Base-by-base conservation (phyloP, 2,113 vertebrate genomes). In the Heloderma charlesbogerti region DNA sequence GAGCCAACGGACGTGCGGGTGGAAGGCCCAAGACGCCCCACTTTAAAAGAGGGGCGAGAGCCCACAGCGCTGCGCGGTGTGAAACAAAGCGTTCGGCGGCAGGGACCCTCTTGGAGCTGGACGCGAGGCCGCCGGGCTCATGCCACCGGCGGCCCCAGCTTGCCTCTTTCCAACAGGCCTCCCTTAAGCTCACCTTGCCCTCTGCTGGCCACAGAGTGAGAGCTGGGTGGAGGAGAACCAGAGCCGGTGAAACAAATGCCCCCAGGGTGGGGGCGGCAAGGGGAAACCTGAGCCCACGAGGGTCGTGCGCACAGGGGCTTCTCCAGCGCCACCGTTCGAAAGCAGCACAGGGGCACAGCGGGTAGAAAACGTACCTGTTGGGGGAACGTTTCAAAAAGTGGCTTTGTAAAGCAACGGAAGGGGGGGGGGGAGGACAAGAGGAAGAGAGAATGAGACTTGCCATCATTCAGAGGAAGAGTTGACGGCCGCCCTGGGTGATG, bases 1-100 rank as follows among this genome's bases (percentile, higher is more conserved):
- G 79, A 57, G 12, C 80, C 79, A 4, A 8, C 15, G 86, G 3
- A 54, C 29, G 85, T 22, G 16, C 10, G 37, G 83, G 37, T 13
- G 40, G n/a, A 57, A 60, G 71, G 48, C 51, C 71, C 43, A 2
- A n/a, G n/a, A 16, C 57, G n/a, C n/a, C 4, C 48, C 48, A 29
- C 18, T 87, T 57, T 1, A 40, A 31, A 34, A 45, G n/a, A 27
- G n/a, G 82, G 69, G 1, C 25, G 45, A 3, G 27, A 16, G 27
- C 20, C 37, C 54, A 27, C 71, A 15, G 12, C 3, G 25, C 37
- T 43, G 60, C 22, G 9, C 18, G 60, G 71, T 57, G 48, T 72
- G 86, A 74, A 88, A 88, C 75, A 88, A 88, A 88, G 87, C 79
- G 75, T 88, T n/a, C 3, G 27, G 74, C 40, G 25, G 31, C 37